Percentiles rank a stretch among this genome's conserved stretches.
Evolutionary conservation across 2,113 vertebrate species (phyloP).

Genomic region (Scomber colias): DNA sequence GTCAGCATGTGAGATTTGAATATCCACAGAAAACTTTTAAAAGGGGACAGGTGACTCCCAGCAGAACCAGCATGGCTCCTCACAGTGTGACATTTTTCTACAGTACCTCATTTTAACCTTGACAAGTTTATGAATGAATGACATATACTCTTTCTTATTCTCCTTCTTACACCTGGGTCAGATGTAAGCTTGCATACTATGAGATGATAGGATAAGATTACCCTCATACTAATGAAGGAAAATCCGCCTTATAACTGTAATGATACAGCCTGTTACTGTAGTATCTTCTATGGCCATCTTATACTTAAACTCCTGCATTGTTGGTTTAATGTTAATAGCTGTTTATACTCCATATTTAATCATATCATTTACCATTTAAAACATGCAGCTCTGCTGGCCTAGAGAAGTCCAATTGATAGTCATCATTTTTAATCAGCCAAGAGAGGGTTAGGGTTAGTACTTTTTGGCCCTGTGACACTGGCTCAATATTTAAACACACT

Average conservation of each 20-base stretch:
- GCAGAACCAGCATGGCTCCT: constrained; percentile 26
- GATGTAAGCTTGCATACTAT: background rate
- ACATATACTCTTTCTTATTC: background rate
- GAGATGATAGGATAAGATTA: background rate
- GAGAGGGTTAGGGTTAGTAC: no score
- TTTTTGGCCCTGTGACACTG: no score
- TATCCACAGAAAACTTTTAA: background rate
- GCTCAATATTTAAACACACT: no score
- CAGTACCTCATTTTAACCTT: constrained; percentile 26
- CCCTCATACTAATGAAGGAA: background rate
- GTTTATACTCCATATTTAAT: background rate
- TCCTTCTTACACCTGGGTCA: background rate
- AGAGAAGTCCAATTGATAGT: no score
- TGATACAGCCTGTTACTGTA: background rate
- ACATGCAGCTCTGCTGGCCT: background rate
- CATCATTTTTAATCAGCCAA: no score
- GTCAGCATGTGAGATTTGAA: background rate
- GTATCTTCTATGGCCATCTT: background rate
- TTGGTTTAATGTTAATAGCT: background rate
- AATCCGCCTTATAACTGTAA: background rate
- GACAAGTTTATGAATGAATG: constrained; percentile 20
- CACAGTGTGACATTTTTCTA: constrained; percentile 9
- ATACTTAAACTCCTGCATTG: background rate
- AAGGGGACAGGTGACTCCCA: constrained; percentile 8
- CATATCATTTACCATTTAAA: background rate